These are phyloP conservation scores for Scaptomyza flava DNA, from an alignment of 2,888 invertebrate species.

Conservation along the genomic window DNA sequence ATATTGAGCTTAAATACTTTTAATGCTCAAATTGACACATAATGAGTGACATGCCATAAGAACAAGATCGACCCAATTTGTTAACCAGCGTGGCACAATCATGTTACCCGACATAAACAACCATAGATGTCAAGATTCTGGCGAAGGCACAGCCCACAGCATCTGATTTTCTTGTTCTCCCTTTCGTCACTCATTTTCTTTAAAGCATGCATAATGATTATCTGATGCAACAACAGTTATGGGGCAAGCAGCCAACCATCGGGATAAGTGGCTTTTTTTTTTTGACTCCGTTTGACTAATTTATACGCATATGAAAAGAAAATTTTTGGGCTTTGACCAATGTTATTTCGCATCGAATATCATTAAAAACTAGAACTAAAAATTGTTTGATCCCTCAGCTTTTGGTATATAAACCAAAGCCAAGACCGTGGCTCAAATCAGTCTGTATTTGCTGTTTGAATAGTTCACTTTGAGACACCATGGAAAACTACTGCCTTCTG, in stretches of 20 bases:
- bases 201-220: slow-evolving; percentile 31
- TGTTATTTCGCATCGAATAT: slow-evolving; percentile 19
- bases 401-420: slow-evolving; percentile 49
- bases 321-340: slow-evolving; percentile 5
- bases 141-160: slow-evolving; percentile 25
- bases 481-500: slow-evolving; percentile 38
- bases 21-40: slow-evolving; percentile 61
- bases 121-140: slow-evolving; percentile 35
- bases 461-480: slow-evolving; percentile 69
- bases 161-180: slow-evolving; percentile 1
- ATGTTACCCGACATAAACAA: slow-evolving; percentile 42
- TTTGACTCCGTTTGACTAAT: slow-evolving; percentile 16
- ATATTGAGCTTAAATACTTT: slow-evolving; percentile 31
- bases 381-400: neutral
- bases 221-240: slow-evolving; percentile 59
- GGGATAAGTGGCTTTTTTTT: slow-evolving; percentile 34
- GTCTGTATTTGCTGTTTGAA: slow-evolving; percentile 30
- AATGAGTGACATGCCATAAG: slow-evolving; percentile 22
- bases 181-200: slow-evolving; percentile 5
- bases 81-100: slow-evolving; percentile 3
- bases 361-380: slow-evolving; percentile 19
- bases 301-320: slow-evolving; percentile 37
- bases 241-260: slow-evolving; percentile 15
- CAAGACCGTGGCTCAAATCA: slow-evolving; percentile 26
- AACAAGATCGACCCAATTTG: slow-evolving; percentile 23